Evolutionary conservation across 1,140 invertebrate genomes (phyloP), one percentile per base, ranked within the genome.

Genomic region (Eueides isabella): DNA sequence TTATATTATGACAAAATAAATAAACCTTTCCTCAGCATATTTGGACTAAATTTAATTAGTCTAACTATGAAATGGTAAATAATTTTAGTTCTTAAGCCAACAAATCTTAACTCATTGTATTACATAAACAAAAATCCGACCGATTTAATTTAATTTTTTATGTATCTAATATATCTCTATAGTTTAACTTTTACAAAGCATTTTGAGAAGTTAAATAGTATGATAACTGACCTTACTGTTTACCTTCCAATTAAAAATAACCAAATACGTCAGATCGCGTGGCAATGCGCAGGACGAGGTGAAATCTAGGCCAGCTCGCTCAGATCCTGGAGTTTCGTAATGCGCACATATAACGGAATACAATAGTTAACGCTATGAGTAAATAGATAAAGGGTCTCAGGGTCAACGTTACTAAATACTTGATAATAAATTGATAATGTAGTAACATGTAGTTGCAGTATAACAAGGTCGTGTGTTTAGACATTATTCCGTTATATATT

Each of bases 241-340:
- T 55, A 23, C n/a, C 7, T 11, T 55, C 7, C 9, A 23, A 55
- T 9, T n/a, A 23, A 23, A 55, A 19, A 35, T 1, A 1, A 31
- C 41, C 28, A 33, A 31, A 63, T 63, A 29, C 61, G 12, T 63
- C 29, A 63, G 61, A 30, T 26, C 19, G 67, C 31, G 67, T 35
- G 67, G 67, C 67, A 69, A 69, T 69, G 67, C 31, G 48, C 44
- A 80, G 78, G 76, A 73, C 64, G 76, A 68, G 67, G 80, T 68
- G 80, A 82, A 82, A 82, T 82, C 80, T 79, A 77, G 79, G 79
- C 63, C 74, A 38, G 33, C 41, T 61, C 73, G 38, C n/a, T 65
- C 64, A 70, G 48, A 71, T 75, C 62, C 68, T 75, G 68, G 74
- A 33, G 23, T 75, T 71, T 75, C 48, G 68, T 61, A 75, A 75